Conservation (phyloP, 2,797 vertebrate genomes). For the Arctocebus calabarensis region DNA sequence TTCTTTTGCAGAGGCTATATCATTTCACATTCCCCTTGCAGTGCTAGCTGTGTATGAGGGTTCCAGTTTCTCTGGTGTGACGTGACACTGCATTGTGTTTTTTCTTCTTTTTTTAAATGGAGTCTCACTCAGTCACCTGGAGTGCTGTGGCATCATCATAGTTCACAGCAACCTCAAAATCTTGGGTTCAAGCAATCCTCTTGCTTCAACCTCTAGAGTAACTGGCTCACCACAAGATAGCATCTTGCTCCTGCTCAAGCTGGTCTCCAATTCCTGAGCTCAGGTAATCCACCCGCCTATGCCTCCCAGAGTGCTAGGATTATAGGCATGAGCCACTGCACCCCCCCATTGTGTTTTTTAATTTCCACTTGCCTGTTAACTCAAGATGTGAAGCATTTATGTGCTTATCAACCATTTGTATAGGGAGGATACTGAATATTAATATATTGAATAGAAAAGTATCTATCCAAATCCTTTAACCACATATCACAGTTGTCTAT, state of each 20-base stretch:
- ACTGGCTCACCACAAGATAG: too few species aligned
- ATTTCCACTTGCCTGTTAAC: not conserved
- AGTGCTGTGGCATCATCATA: too few species aligned
- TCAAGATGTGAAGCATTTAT: not conserved
- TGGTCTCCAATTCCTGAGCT: too few species aligned
- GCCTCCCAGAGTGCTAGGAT: too few species aligned
- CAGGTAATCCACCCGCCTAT: too few species aligned
- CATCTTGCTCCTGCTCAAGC: too few species aligned
- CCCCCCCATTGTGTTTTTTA: not conserved
- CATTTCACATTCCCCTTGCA: not conserved
- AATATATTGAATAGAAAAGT: not conserved
- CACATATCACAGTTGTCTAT: not conserved
- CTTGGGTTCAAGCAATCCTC: too few species aligned
- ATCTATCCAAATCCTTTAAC: not conserved
- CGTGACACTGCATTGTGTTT: not conserved
- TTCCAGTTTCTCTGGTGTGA: slow-evolving; percentile 1
- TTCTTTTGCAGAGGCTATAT: not conserved
- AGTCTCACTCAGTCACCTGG: too few species aligned
- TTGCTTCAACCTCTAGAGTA: too few species aligned
- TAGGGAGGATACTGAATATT: not conserved
- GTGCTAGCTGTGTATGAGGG: not conserved
- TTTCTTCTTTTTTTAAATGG: not conserved
- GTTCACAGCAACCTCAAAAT: too few species aligned
- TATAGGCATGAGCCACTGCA: too few species aligned
- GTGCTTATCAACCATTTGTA: not conserved